A percentile compares a stretch with the other conserved stretches of the same genome.
Conservation (phyloP, 2,888 invertebrate species). For the Teleiodes luculella region DNA sequence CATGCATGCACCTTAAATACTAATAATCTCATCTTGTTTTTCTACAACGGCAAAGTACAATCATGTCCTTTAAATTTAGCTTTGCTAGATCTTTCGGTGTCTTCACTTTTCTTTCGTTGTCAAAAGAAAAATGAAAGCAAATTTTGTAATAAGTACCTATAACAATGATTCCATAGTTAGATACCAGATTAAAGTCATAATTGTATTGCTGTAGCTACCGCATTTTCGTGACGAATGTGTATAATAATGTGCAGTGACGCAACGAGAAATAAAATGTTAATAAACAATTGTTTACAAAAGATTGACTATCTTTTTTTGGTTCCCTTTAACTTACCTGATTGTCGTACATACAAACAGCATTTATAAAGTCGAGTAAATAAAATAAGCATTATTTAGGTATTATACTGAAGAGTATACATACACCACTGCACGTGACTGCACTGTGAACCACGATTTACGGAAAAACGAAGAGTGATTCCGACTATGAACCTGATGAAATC, state of each 20-base stretch:
- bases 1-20: constrained; percentile 54
- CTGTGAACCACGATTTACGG: no score
- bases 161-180: constrained; percentile 68
- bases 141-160: constrained; percentile 46
- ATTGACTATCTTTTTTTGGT: constrained; percentile 56
- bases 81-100: constrained; percentile 58
- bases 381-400: no score
- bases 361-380: no score
- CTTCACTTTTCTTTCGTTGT: constrained; percentile 63
- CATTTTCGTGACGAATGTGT: constrained; percentile 67
- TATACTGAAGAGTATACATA: no score
- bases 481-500: no score
- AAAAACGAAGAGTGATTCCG: no score
- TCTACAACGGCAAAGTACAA: constrained; percentile 49
- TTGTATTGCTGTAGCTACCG: constrained; percentile 62
- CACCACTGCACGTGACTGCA: no score
- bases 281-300: constrained; percentile 80
- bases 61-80: constrained; percentile 18
- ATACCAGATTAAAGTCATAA: constrained; percentile 67
- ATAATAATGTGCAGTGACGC: constrained; percentile 66
- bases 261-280: constrained; percentile 77
- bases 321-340: no score
- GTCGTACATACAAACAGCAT: no score
- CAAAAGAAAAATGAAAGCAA: constrained; percentile 77
- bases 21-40: constrained; percentile 34